A percentile compares a stretch with the other conserved stretches of the same genome.
These are phyloP conservation scores for Clarias laeviceps DNA, from an alignment of 2,797 vertebrate genomes.

Conservation along the genomic window DNA sequence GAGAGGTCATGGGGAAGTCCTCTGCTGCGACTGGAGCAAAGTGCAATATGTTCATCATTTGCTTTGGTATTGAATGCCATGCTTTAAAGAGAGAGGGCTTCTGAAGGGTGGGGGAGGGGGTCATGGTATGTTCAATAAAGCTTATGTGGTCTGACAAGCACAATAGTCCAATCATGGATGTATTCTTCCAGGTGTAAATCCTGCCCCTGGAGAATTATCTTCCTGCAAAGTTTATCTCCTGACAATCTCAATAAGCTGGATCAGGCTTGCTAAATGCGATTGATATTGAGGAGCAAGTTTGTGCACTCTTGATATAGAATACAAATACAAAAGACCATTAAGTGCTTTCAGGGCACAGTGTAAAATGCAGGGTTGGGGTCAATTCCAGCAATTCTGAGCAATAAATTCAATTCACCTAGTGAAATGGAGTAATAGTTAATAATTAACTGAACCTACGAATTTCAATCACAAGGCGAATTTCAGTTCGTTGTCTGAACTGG, in stretches of 20 bases:
- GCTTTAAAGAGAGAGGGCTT: slow-evolving; percentile 24
- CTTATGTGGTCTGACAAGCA: slow-evolving; percentile 6
- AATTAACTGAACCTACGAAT: neutral
- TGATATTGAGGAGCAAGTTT: slow-evolving; percentile 21
- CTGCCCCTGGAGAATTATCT: slow-evolving; percentile 18
- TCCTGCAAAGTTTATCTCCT: neutral
- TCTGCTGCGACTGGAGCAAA: slow-evolving; percentile 59
- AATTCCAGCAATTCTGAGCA: slow-evolving; percentile 8
- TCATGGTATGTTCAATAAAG: slow-evolving; percentile 10
- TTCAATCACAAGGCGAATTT: slow-evolving; percentile 18
- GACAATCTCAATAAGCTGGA: slow-evolving; percentile 8
- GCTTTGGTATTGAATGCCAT: slow-evolving; percentile 56
- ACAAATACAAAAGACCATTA: slow-evolving; percentile 23
- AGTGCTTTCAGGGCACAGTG: neutral
- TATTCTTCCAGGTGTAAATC: slow-evolving; percentile 25
- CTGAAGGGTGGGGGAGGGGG: neutral
- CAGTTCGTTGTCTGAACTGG: neutral
- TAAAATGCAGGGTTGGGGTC: slow-evolving; percentile 25
- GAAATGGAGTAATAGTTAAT: slow-evolving; percentile 11
- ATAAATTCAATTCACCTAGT: neutral
- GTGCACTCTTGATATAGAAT: slow-evolving; percentile 17
- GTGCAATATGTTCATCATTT: slow-evolving; percentile 53
- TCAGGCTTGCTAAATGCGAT: neutral
- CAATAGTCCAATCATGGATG: slow-evolving; percentile 18
- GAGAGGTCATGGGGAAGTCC: slow-evolving; percentile 52